Evolutionary conservation across 2,888 invertebrate genomes (phyloP), one percentile per base, ranked within the genome.

Genomic region (Slavum lentiscoides): DNA sequence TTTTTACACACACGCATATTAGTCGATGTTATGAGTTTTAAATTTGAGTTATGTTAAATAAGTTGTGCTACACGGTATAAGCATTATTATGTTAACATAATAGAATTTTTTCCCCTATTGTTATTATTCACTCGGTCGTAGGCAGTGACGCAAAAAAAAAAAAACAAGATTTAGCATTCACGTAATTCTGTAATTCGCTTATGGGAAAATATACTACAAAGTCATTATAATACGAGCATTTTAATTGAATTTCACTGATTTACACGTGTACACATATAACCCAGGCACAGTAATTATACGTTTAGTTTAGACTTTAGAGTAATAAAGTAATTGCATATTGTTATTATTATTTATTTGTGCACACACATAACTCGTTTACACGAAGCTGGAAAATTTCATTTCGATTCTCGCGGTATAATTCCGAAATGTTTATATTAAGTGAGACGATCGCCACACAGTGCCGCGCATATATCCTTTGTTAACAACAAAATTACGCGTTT

Each of bases 241-340:
- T 11, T 37, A 70, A 70, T 58, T 37, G 37, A 55, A 70, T 70
- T 58, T 58, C 55, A 37, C n/a, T 19, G 69, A 70, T 58, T 58
- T 37, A 13, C 13, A 43, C 7, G 7, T 43, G 6, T 15, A 53
- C 17, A 15, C 13, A 53, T 5, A 53, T 13, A 5, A 53, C 30
- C 30, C n/a, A 53, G 69, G 19, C 1, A 19, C 53, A 69, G 19
- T 69, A 19, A 69, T 69, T 53, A 68, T 23, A 23, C 17, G 17
- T 17, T 17, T 66, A 66, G 30, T 9, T 23, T n/a, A 66, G 9
- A n/a, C 1, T 11, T 30, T 39, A 11, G 19, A 39, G 19, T 39
- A 39, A 9, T 43, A 43, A 9, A 6, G 39, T 30, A 30, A 30
- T n/a, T n/a, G n/a, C n/a, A n/a, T n/a, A n/a, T n/a, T 49, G 49